phyloP scores from a whole-genome alignment of 2,797 vertebrate species.

The Rhynchotus rufescens region DNA sequence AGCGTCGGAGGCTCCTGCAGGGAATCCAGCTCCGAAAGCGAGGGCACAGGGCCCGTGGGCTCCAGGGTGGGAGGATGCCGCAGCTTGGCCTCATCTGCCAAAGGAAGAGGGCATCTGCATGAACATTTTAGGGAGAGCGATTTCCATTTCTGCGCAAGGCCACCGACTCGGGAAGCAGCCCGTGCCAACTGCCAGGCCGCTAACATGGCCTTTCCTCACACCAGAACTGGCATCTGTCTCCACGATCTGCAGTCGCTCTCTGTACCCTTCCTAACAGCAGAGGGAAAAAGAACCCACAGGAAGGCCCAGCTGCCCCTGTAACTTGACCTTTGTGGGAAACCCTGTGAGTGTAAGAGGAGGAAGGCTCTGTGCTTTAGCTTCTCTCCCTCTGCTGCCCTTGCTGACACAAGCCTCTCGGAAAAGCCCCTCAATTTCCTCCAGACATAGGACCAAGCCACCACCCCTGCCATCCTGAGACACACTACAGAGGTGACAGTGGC shows the following conservation, averaged over 20 bases:
- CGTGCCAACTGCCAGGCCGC: neutral
- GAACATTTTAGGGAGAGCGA: conserved; percentile 68
- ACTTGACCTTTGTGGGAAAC: neutral
- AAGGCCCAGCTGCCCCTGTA: neutral
- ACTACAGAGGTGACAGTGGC: neutral
- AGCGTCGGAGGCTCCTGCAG: conserved; percentile 93
- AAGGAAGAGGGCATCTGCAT: conserved; percentile 71
- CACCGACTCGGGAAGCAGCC: neutral
- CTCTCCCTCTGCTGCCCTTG: neutral
- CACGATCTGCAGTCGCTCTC: neutral
- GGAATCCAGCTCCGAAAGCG: conserved; percentile 87
- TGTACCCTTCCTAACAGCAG: neutral
- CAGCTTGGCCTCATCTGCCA: conserved; percentile 91
- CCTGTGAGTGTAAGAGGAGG: neutral
- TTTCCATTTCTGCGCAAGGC: neutral
- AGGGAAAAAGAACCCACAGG: neutral
- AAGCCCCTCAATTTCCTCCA: neutral
- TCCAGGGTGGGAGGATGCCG: conserved; percentile 93
- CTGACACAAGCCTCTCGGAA: neutral
- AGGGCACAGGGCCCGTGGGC: conserved; percentile 90
- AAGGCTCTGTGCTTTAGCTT: neutral
- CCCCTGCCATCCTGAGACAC: neutral
- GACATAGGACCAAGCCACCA: neutral
- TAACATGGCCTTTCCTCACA: neutral
- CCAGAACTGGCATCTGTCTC: neutral